Base-by-base conservation (phyloP, 2,888 invertebrate genomes). In the Nomada fucata region DNA sequence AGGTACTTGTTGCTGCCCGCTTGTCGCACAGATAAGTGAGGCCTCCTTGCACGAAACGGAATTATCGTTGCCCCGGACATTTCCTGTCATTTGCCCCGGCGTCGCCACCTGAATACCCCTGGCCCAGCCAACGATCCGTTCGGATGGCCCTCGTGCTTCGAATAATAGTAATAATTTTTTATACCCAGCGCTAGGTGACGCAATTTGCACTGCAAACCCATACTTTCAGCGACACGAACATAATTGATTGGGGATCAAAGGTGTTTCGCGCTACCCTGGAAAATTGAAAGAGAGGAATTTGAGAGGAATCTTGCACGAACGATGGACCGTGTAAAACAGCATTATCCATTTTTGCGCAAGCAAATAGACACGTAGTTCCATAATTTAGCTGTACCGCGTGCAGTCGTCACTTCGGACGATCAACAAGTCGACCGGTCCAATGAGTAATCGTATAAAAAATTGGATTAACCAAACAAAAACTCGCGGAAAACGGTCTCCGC, bases 21-120 rank as follows among this genome's bases (percentile, higher is more conserved):
- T 73, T 44, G 47, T 57, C 65, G 73, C 15, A 11, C 73, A 26
- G 26, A n/a, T 55, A 57, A 73, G 20, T 29, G 57, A 73, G 47
- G 29, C 29, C 23, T n/a, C 29, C 57, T 57, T 20, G 29, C n/a
- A 42, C 20, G 61, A 36, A 67, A 67, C 53, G n/a, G 36, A 23
- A 68, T 15, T 57, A 57, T 53, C 53, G 20, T 53, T 68, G 18
- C 55, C n/a, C n/a, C 26, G 44, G 69, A 47, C 52, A 20, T 29
- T 61, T 9, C 20, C 36, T 20, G 71, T 29, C 70, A 18, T 15
- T 18, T 18, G n/a, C 18, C 9, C 36, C 52, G 42, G 20, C 61
- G 61, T 71, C 61, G 61, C 42, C 18, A 20, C 26, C 15, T 11
- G 50, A 20, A 15, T 15, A 61, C 20, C 20, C 36, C 20, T 23